A percentile compares a stretch with the other conserved stretches of the same genome.
These are phyloP conservation scores for Pica pica DNA, from an alignment of 2,113 vertebrate species.

Conservation along the genomic window DNA sequence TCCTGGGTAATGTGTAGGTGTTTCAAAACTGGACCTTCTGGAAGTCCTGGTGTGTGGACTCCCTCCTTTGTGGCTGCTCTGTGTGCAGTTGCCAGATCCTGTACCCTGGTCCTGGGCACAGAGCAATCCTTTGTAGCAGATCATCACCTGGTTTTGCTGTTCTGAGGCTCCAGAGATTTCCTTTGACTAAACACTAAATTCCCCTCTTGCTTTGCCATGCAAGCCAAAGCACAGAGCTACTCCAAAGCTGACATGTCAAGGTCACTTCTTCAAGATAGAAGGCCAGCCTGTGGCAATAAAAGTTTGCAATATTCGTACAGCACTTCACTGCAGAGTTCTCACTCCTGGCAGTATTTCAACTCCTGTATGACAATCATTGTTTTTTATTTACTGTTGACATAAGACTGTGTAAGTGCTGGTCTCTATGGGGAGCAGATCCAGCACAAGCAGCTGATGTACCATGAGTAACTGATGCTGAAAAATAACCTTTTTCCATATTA, in stretches of 20 bases:
- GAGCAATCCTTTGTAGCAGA: neutral
- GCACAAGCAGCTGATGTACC: neutral
- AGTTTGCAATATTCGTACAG: neutral
- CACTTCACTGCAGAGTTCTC: neutral
- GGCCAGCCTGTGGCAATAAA: neutral
- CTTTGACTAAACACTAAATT: neutral
- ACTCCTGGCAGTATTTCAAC: neutral
- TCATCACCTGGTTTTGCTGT: neutral
- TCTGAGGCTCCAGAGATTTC: neutral
- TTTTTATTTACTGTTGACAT: neutral
- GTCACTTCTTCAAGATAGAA: neutral
- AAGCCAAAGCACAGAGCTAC: rapidly evolving
- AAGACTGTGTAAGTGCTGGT: neutral
- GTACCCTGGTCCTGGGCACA: neutral
- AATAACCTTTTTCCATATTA: neutral
- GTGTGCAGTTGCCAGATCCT: neutral
- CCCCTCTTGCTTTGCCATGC: neutral
- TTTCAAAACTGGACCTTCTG: neutral
- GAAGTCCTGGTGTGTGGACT: neutral
- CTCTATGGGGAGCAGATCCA: neutral
- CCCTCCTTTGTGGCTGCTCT: neutral
- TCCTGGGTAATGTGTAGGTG: neutral
- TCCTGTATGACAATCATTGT: neutral
- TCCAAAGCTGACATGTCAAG: neutral
- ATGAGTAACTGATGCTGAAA: neutral